phyloP scores from a whole-genome alignment of 1,140 invertebrate genomes.

The Caenorhabditis brenneri region DNA sequence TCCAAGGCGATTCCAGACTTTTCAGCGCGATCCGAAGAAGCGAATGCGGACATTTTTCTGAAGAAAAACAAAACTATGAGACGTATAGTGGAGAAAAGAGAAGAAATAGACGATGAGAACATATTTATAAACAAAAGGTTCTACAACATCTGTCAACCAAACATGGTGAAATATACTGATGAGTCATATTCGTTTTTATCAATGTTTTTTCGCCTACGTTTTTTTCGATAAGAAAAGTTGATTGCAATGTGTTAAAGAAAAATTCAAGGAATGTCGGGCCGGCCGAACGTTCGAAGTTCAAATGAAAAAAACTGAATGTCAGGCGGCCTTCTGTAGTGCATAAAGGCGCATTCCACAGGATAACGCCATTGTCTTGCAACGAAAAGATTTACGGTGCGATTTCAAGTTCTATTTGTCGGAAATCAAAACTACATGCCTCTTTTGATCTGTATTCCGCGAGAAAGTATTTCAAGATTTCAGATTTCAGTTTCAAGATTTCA shows the following conservation, averaged over 20 bases:
- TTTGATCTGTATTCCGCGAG: too few relatives aligned
- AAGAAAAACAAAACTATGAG: neutral
- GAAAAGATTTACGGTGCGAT: too few relatives aligned
- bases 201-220: neutral
- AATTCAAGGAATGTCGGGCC: neutral
- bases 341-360: neutral
- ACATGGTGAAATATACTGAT: neutral
- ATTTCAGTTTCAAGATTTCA: too few relatives aligned
- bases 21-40: constrained; percentile 56
- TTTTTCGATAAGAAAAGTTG: constrained; percentile 31
- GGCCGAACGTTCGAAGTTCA: too few relatives aligned
- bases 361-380: too few relatives aligned
- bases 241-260: neutral
- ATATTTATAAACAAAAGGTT: constrained; percentile 33
- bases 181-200: neutral
- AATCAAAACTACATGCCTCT: too few relatives aligned
- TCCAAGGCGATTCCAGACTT: constrained; percentile 67
- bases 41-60: constrained; percentile 26
- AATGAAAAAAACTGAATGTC: too few relatives aligned
- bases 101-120: neutral
- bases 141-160: neutral
- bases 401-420: too few relatives aligned
- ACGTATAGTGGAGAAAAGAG: neutral
- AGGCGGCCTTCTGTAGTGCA: neutral
- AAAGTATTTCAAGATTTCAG: too few relatives aligned